phyloP scores from a whole-genome alignment of 2,888 invertebrate genomes.

The Gastracanthus pulcherrimus region DNA sequence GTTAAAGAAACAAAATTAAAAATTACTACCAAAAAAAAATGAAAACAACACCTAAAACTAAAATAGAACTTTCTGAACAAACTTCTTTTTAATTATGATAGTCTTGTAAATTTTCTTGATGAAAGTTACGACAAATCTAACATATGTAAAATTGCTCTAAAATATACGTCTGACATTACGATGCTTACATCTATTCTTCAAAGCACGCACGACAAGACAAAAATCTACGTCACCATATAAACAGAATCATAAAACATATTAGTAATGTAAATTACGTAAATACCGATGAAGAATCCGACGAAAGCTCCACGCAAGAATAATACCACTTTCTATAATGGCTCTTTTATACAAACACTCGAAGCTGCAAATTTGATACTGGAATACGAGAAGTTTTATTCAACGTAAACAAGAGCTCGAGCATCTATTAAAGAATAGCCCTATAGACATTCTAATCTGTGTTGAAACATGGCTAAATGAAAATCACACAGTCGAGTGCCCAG shows the following conservation, averaged over 20 bases:
- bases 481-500: not conserved
- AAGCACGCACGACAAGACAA: not conserved
- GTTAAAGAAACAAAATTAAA: too few species aligned
- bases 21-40: not conserved
- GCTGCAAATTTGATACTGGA: slow-evolving; percentile 16
- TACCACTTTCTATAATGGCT: too few species aligned
- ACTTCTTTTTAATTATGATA: not conserved
- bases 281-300: too few species aligned
- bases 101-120: not conserved
- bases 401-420: not conserved
- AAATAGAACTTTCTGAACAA: not conserved
- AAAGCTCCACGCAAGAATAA: too few species aligned
- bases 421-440: not conserved
- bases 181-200: not conserved
- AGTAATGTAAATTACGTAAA: too few species aligned
- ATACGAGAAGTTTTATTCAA: slow-evolving; percentile 14
- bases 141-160: not conserved
- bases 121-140: not conserved
- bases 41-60: not conserved
- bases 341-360: too few species aligned
- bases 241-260: not conserved
- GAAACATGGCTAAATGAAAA: slow-evolving; percentile 30
- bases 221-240: not conserved
- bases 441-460: slow-evolving; percentile 27
- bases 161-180: not conserved